Evolutionary conservation across 92 coral and sea anemone species (phyloP).

Genomic region (Porites lobata): DNA sequence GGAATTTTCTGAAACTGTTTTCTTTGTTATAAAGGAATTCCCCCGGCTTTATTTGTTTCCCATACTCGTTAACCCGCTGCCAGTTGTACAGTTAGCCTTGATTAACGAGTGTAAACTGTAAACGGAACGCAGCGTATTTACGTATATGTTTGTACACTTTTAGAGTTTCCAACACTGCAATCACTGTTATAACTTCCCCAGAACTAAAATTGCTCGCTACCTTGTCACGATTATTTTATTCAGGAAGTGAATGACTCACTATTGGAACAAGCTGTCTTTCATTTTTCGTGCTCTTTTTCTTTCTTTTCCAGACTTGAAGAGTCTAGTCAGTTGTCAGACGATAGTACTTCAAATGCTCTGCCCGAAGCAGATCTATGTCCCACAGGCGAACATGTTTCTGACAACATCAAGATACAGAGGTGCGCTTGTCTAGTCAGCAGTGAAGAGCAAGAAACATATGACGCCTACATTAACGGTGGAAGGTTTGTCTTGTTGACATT

Average conservation of each 20-base stretch:
- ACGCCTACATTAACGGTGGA: background rate
- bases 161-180: too few species aligned
- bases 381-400: conserved; percentile 46
- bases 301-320: background rate
- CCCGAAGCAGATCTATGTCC: conserved; percentile 35
- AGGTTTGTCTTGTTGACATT: conserved; percentile 31
- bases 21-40: too few species aligned
- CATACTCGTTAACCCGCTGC: too few species aligned
- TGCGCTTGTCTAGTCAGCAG: conserved; percentile 57
- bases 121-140: too few species aligned
- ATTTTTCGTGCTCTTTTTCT: background rate
- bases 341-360: background rate
- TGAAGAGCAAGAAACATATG: conserved; percentile 27
- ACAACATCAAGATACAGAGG: conserved; percentile 37
- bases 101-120: too few species aligned
- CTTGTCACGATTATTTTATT: too few species aligned
- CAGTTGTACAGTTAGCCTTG: too few species aligned
- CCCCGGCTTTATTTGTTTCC: too few species aligned
- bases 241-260: background rate
- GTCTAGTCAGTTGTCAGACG: background rate
- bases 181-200: too few species aligned
- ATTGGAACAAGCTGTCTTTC: background rate
- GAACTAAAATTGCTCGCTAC: too few species aligned
- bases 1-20: too few species aligned
- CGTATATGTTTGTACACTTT: too few species aligned